Base-by-base conservation (phyloP, 2,888 invertebrate genomes). In the Phyllotreta striolata region DNA sequence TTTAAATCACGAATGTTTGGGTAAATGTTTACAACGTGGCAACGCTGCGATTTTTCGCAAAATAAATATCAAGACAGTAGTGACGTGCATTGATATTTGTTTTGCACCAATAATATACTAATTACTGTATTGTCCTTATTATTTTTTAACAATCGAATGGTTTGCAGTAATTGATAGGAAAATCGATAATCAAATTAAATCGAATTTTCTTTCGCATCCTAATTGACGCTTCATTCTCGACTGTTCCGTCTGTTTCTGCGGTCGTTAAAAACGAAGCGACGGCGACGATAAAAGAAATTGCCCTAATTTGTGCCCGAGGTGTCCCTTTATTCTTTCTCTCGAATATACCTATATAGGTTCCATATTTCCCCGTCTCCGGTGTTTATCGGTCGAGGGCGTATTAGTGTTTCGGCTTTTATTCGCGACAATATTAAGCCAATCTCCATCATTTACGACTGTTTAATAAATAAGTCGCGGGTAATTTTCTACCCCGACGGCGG, bases 381-480 rank as follows among this genome's bases (percentile, higher is more conserved):
- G 24, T 24, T 24, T 59, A 59, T 59, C 40, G 59, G 58, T 41
- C 14, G 40, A 41, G 51, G 40, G 49, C 40, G 34, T 62, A 47
- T 56, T 62, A 62, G 55, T 62, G 56, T 62, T 56, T 56, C 56
- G 38, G 56, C 49, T 58, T 64, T 65, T 40, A 54, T 65, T 54
- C 57, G 52, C 51, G 51, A 40, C 61, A 51, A 65, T 62, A 52
- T 65, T 56, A 62, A 49, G 43, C 43, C 56, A 51, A 57, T 51
- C 52, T 62, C 52, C 56, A 56, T 62, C 63, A 63, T 63, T 66
- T 68, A 68, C 56, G 46, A 55, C 55, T 62, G 66, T 58, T 68
- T 63, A 66, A 68, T 68, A 66, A 68, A 66, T 68, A 66, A 68
- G 60, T 58, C 57, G 37, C n/a, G 51, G 35, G 24, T 24, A 24